phyloP scores from a whole-genome alignment of 2,113 vertebrate genomes.

The Brevimyrus niger region DNA sequence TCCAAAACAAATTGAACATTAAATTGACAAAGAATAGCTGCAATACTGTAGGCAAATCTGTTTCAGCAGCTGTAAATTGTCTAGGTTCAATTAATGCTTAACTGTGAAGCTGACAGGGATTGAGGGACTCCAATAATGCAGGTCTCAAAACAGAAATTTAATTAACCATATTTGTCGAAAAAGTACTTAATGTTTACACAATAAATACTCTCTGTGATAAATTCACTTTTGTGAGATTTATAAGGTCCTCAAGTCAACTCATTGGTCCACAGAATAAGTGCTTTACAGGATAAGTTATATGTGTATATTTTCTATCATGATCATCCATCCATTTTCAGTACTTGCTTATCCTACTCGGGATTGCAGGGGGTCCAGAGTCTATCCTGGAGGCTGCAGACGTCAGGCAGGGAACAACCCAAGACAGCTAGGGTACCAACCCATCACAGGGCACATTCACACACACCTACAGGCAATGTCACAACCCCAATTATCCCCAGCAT shows the following conservation, averaged over 20 bases:
- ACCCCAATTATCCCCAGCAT: not conserved
- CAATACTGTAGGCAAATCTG: not conserved
- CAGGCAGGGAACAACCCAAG: not conserved
- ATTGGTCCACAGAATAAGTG: not conserved
- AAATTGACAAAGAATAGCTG: not conserved
- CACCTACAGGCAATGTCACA: not conserved
- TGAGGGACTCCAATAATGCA: not conserved
- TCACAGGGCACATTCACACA: not conserved
- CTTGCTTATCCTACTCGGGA: not conserved
- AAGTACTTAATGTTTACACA: not conserved
- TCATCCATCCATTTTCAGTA: not conserved
- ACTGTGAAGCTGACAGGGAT: not conserved
- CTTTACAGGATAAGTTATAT: not conserved
- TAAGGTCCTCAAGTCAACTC: not conserved
- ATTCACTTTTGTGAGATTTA: not conserved
- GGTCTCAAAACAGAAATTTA: conserved; percentile 4
- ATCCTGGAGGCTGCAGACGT: not conserved
- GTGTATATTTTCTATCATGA: not conserved
- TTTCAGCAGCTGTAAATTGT: not conserved
- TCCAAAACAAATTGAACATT: conserved; percentile 4
- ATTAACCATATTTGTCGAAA: not conserved
- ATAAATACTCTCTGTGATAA: not conserved
- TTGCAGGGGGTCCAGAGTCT: not conserved
- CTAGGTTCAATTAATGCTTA: not conserved
- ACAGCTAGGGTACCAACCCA: no score